Percentiles rank a stretch among this genome's conserved stretches.
phyloP scores from a whole-genome alignment of 2,797 vertebrate genomes.

The Chelmon rostratus region DNA sequence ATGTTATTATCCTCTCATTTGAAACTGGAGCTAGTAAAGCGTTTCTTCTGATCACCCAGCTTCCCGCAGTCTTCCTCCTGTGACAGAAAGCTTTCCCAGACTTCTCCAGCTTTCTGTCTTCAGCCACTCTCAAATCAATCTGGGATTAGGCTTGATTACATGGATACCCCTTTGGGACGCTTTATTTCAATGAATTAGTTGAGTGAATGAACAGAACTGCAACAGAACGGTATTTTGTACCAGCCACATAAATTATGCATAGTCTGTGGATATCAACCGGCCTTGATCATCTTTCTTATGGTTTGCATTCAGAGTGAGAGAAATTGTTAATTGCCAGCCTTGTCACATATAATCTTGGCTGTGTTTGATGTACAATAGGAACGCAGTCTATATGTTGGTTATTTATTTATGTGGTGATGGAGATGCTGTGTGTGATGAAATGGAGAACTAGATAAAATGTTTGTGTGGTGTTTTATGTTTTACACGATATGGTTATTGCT shows the following conservation, averaged over 20 bases:
- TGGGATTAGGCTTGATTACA: conserved; percentile 81
- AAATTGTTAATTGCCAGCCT: conserved; percentile 83
- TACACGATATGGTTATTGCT: conserved; percentile 25
- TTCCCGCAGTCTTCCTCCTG: conserved; percentile 53
- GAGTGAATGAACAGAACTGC: conserved; percentile 85
- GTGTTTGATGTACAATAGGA: conserved; percentile 75
- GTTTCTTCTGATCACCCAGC: conserved; percentile 50
- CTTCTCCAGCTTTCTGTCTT: conserved; percentile 69
- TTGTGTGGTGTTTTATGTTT: conserved; percentile 55
- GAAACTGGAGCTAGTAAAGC: conserved; percentile 47
- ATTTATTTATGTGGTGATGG: conserved; percentile 79
- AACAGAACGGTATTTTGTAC: conserved; percentile 87
- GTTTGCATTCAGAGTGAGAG: conserved; percentile 79
- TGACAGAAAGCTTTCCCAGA: conserved; percentile 66
- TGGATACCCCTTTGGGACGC: conserved; percentile 73
- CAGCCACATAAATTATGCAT: conserved; percentile 89
- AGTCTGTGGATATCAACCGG: conserved; percentile 80
- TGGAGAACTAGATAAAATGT: conserved; percentile 64
- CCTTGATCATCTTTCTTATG: conserved; percentile 86
- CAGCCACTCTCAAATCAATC: conserved; percentile 75
- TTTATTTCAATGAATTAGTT: conserved; percentile 88
- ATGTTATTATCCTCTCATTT: conserved; percentile 33
- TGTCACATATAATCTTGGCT: conserved; percentile 75
- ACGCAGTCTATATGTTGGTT: conserved; percentile 70
- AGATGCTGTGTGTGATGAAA: conserved; percentile 63